Evolutionary conservation across 2,888 invertebrate species (phyloP).

Genomic region (Spodoptera exigua): DNA sequence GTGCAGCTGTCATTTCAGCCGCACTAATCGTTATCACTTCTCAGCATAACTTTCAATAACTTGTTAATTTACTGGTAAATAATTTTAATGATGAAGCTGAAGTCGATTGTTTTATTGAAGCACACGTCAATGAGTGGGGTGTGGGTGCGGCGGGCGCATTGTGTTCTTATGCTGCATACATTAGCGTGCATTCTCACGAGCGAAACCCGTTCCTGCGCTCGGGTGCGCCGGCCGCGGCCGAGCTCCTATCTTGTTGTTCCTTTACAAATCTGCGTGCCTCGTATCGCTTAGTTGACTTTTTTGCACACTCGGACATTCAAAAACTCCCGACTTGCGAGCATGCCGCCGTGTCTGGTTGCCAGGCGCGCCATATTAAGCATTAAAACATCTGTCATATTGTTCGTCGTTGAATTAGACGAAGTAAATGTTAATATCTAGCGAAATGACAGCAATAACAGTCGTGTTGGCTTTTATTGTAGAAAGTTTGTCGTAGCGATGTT

Average conservation of each 20-base stretch:
- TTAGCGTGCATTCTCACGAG: conserved; percentile 80
- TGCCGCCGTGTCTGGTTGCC: conserved; percentile 65
- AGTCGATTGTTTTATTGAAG: conserved; percentile 52
- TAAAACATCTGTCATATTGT: conserved; percentile 52
- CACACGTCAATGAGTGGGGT: conserved; percentile 69
- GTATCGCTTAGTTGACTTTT: conserved; percentile 76
- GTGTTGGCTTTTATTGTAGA: conserved; percentile 62
- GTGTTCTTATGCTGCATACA: conserved; percentile 76
- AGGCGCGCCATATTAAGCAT: conserved; percentile 52
- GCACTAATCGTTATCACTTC: conserved; percentile 52
- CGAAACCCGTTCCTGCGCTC: conserved; percentile 77
- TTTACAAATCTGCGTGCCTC: conserved; percentile 81
- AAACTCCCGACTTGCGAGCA: conserved; percentile 74
- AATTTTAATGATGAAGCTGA: conserved; percentile 42
- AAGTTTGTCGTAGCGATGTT: conserved; percentile 59
- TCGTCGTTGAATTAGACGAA: conserved; percentile 48
- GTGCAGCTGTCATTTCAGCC: conserved; percentile 72
- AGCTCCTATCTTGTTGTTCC: conserved; percentile 75
- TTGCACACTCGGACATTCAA: conserved; percentile 76
- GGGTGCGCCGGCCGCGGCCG: conserved; percentile 55
- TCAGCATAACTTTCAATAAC: conserved; percentile 40
- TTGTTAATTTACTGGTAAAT: conserved; percentile 26
- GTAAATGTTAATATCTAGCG: conserved; percentile 53
- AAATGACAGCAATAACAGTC: conserved; percentile 58
- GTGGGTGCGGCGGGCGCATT: conserved; percentile 70